Base-by-base conservation (phyloP, 2,888 invertebrate species). In the Ecdyonurus torrentis region DNA sequence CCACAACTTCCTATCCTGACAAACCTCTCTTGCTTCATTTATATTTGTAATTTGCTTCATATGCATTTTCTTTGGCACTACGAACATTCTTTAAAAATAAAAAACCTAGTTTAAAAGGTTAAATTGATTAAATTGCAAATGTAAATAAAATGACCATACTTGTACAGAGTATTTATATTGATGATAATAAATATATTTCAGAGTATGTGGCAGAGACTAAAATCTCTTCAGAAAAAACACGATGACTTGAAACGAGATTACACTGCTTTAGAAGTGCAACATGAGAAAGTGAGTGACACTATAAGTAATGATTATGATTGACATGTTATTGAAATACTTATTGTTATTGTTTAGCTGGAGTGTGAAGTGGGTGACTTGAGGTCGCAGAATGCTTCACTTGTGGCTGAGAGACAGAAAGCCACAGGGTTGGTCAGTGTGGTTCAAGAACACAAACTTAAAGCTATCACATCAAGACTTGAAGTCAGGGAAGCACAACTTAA, bases 371-470 rank as follows among this genome's bases (percentile, higher is more conserved):
- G 92, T 69, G 86, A 89, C 62, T 74, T 94, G 23, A 89, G 55
- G 10, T 5, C n/a, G 15, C 55, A n/a, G 7, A n/a, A 90, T 71
- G 74, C 80, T 2, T 82, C 86, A 71, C 93, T 95, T 73, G 84
- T 90, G 10, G 82, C 85, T 65, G 89, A 55, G 55, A 55, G 22
- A 22, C 55, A 55, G 7, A 55, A 55, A 20, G 55, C 19, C 55
- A 85, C 89, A 0, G 86, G 89, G 2, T 74, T 89, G 69, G 91
- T 89, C 74, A 89, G 89, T 67, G 84, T 90, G 0, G 74, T 94
- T 2, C 74, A 95, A 61, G 91, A 94, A 71, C 84, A 85, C 70
- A 85, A 87, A 72, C 76, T 90, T 23, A 75, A 79, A 55, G 80
- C 82, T n/a, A 71, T 89, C 63, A 80, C 81, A 61, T 81, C 83